Evolutionary conservation across 1,140 invertebrate genomes (phyloP), one percentile per base, ranked within the genome.

Genomic region (Asobara japonica): DNA sequence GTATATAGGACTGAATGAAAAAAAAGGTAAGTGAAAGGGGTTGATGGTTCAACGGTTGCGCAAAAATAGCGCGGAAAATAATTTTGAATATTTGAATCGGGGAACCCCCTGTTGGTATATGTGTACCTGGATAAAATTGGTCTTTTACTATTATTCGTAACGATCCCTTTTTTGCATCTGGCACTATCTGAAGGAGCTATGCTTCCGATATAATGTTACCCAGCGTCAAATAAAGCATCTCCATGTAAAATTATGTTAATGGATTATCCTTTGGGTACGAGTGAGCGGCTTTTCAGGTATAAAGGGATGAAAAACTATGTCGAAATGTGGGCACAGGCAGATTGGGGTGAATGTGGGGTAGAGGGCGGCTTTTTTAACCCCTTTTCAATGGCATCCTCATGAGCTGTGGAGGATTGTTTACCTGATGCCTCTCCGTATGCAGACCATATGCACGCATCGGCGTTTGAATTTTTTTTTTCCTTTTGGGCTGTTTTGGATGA

Each of bases 211-310:
- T 83, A 86, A 84, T 81, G 79, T 83, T 77, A 80, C 80, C 74
- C 73, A 74, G 78, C 75, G 77, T 74, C 76, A 79, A 81, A 81
- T 81, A 82, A 77, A 79, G 76, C 75, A 76, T 76, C 79, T 81
- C 83, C 82, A 86, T 86, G 83, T 86, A 84, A 87, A 88, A 88
- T 88, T 88, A 88, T 88, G 86, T 88, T 88, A 88, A 88, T 88
- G 84, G 86, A 87, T 88, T 86, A 88, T 88, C 86, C 85, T 84
- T 82, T 74, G 73, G 74, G 74, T 66, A 48, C 64, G 68, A 45
- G 72, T 73, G 69, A 76, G 33, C 60, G 74, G 70, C 51, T 72
- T 75, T 78, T 69, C 80, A 82, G 80, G 81, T 80, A 79, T 45
- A 72, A 33, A 51, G 33, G 36, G 51, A 11, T 25, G 41, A 45